Percentiles rank a stretch among this genome's conserved stretches.
phyloP scores from a whole-genome alignment of 1,140 invertebrate genomes.

The Asobara japonica region DNA sequence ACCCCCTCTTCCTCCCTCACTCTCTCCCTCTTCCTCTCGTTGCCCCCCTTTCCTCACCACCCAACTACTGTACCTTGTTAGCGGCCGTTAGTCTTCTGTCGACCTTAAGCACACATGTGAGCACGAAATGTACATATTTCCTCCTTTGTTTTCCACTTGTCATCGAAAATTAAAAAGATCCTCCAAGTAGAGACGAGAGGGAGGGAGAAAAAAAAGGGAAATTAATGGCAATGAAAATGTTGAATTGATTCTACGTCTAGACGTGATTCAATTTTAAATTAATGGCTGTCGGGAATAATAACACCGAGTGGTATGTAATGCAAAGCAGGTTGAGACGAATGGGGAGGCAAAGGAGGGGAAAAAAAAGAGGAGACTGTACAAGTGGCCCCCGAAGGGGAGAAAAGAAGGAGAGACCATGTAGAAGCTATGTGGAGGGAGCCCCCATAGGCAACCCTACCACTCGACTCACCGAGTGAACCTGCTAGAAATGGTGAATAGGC shows the following conservation, averaged over 20 bases:
- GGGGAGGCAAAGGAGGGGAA: neutral
- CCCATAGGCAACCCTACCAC: neutral
- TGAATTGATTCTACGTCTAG: constrained; percentile 21
- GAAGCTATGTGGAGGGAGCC: constrained; percentile 17
- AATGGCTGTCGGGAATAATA: constrained; percentile 34
- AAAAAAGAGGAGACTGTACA: neutral
- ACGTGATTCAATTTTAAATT: constrained; percentile 36
- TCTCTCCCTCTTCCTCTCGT: neutral
- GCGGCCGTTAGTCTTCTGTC: constrained; percentile 49
- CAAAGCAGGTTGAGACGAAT: constrained; percentile 28
- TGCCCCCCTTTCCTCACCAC: constrained; percentile 32
- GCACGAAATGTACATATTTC: constrained; percentile 8
- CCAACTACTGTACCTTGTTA: constrained; percentile 49
- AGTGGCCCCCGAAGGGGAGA: neutral
- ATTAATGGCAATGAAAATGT: neutral
- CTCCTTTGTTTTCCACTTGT: constrained; percentile 18
- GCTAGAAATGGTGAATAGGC: neutral
- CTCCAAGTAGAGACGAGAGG: neutral
- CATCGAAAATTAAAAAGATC: neutral
- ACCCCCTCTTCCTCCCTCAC: neutral
- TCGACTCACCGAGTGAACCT: constrained; percentile 13
- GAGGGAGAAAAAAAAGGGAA: neutral
- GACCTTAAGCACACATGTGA: constrained; percentile 26
- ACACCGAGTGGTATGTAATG: constrained; percentile 23
- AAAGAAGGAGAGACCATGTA: neutral